Conservation (phyloP, 2,797 vertebrate species). For the Pygocentrus nattereri region DNA sequence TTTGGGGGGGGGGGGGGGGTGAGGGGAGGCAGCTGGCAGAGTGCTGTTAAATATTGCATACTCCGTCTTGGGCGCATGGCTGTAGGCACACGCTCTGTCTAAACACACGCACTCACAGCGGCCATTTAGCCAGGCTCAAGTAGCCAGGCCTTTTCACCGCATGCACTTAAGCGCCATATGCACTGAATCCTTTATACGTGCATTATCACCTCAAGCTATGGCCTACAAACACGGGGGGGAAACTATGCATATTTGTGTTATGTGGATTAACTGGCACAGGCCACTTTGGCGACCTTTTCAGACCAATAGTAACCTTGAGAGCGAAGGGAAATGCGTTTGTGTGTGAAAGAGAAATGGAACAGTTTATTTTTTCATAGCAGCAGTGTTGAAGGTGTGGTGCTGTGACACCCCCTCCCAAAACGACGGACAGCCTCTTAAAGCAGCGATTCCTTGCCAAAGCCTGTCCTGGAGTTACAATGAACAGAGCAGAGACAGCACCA, state of each 20-base stretch:
- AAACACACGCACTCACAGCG: conserved; percentile 41
- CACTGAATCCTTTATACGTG: conserved; percentile 47
- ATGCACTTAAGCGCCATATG: conserved; percentile 37
- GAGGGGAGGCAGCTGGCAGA: conserved; percentile 24
- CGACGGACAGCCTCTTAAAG: conserved; percentile 7
- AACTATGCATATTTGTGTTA: neutral
- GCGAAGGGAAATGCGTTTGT: neutral
- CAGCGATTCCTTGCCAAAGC: neutral
- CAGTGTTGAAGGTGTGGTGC: conserved; percentile 13
- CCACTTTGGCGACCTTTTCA: neutral
- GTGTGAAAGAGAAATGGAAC: too few species aligned
- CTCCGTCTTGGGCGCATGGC: conserved; percentile 45
- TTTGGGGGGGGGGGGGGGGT: neutral
- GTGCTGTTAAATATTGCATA: conserved; percentile 70
- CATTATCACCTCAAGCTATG: conserved; percentile 43
- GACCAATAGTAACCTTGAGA: neutral
- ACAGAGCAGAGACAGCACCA: conserved; percentile 6
- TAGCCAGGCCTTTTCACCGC: conserved; percentile 21
- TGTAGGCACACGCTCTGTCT: conserved; percentile 40
- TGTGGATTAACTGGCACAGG: neutral
- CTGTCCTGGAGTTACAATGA: conserved; percentile 25
- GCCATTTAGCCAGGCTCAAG: conserved; percentile 58
- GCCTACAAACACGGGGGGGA: conserved; percentile 19
- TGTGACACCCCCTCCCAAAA: neutral
- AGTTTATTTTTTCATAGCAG: neutral